Base-by-base conservation (phyloP, 1,140 invertebrate genomes). In the Macrostomum lignano region DNA sequence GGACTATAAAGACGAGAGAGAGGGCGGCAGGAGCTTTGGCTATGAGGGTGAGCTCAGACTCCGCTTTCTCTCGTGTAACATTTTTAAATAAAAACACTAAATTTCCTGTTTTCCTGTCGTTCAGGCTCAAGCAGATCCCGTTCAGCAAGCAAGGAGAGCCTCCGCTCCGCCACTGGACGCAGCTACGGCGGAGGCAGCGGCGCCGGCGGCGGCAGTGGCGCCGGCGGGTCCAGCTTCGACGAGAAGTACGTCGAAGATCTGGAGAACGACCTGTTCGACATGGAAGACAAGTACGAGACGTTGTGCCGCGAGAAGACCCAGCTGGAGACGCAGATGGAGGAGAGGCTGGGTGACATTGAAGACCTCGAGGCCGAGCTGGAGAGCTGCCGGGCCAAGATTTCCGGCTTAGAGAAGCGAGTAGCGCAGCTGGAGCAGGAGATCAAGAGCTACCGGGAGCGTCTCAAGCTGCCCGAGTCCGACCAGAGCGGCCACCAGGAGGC, bases 201-300 rank as follows among this genome's bases (percentile, higher is more conserved):
- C n/a, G n/a, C n/a, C n/a, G n/a, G n/a, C n/a, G n/a, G n/a, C n/a
- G n/a, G n/a, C n/a, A n/a, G n/a, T n/a, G n/a, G n/a, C n/a, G n/a
- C n/a, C n/a, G n/a, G n/a, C n/a, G n/a, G n/a, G n/a, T 33, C 32
- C 10, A 19, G 13, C 4, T 25, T 33, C 20, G 32, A 33, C 11
- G 19, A 22, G 9, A 14, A 20, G 17, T 33, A 33, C 26, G 32
- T 33, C 3, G 32, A 67, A 45, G 72, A 75, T 43, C 46, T 74
- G 25, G 70, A 74, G 51, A 52, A 61, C 36, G 70, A 73, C 45
- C 38, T 71, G 7, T 21, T 37, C 17, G 21, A 23, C 13, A 25
- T 22, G 11, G 21, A 21, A 35, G 21, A 37, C 15, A 36, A 37
- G 24, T 33, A 23, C 24, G 17, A 19, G 29, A 15, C 23, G 17